Evolutionary conservation across 2,888 invertebrate genomes (phyloP), one percentile per base, ranked within the genome.

Genomic region (Nomada ferruginata): DNA sequence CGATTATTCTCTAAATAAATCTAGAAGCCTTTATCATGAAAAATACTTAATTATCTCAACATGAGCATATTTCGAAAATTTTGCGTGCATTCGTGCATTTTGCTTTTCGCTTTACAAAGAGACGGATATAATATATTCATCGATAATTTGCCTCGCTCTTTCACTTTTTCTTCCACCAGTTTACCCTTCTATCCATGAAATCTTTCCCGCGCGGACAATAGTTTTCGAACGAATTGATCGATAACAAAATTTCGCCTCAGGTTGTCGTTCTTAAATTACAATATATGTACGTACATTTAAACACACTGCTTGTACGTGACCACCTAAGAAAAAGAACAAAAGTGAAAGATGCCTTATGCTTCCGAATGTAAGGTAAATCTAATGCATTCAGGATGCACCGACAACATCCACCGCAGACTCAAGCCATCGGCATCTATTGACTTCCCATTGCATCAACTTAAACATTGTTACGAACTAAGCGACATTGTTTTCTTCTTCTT

Each of bases 1-100:
- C 73, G 74, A 29, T 77, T 85, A 82, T 59, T 73, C 60, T 75
- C 85, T 79, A 83, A 85, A 79, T 88, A 69, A 84, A 85, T 83
- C 68, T 83, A 76, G 55, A 85, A 85, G 78, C 75, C 26, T 72
- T 75, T 76, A 76, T 42, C 64, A 73, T 80, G 80, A 87, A 84
- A 85, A 84, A 85, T 83, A 87, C 72, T 79, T 81, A 77, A 72
- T 86, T 80, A 84, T 78, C 68, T 77, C 63, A 61, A 79, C 71
- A 82, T 87, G 82, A 87, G 82, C 86, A 86, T 81, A 74, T 66
- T 68, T 74, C 82, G 36, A 80, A 77, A 64, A 47, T 47, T 73
- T 74, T 72, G 76, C 79, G 73, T 85, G 76, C 82, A 55, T 66
- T 75, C 74, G 76, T 75, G 65, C 71, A 78, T 74, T 69, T 76